phyloP scores from a whole-genome alignment of 2,113 vertebrate genomes.

The Ia io region DNA sequence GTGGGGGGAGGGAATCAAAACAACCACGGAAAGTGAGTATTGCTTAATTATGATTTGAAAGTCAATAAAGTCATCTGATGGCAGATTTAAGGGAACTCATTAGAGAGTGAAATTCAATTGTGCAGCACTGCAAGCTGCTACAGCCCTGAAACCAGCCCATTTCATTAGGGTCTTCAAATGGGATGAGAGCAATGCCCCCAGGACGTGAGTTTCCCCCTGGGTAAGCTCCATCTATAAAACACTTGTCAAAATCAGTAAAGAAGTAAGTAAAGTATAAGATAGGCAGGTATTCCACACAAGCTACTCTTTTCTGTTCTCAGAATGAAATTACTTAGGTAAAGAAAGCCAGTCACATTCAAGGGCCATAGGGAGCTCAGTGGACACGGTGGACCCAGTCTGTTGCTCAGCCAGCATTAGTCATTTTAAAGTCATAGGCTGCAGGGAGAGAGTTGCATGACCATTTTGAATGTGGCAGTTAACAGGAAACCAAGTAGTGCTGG shows the following conservation, averaged over 20 bases:
- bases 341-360: not conserved
- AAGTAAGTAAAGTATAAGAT: not conserved
- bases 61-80: constrained; percentile 86
- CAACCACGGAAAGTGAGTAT: constrained; percentile 76
- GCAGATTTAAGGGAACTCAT: constrained; percentile 86
- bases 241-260: not conserved
- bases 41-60: constrained; percentile 84
- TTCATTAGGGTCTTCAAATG: constrained; percentile 83
- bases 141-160: constrained; percentile 73
- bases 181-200: constrained; percentile 52
- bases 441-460: not conserved
- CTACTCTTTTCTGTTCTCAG: not conserved
- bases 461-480: not conserved
- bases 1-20: constrained; percentile 53
- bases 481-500: not conserved
- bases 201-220: constrained; percentile 5
- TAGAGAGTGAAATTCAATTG: constrained; percentile 81
- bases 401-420: not conserved
- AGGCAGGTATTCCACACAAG: not conserved
- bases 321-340: not conserved
- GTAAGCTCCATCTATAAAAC: not conserved
- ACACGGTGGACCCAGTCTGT: too few relatives aligned
- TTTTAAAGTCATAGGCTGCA: not conserved
- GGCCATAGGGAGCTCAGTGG: not conserved
- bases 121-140: constrained; percentile 70